A percentile compares a stretch with the other conserved stretches of the same genome.
Evolutionary conservation across 2,113 vertebrate species (phyloP).

Genomic region (Galeopterus variegatus): DNA sequence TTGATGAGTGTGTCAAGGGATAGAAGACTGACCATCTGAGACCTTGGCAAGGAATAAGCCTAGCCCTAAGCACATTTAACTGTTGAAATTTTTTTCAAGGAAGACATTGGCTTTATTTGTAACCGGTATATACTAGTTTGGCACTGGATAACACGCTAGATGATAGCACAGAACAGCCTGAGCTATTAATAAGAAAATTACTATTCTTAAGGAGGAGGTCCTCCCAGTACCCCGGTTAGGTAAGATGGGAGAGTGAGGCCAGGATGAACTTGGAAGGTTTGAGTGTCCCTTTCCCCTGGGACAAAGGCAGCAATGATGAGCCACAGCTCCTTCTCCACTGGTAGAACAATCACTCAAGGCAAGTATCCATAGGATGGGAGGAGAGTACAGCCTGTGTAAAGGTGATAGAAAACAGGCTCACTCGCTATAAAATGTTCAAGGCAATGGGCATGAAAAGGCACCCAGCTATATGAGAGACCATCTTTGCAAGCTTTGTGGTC

Average conservation of each 20-base stretch:
- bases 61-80: background rate
- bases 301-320: background rate
- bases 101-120: background rate
- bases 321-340: background rate
- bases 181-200: background rate
- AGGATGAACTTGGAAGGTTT: accelerated
- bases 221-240: background rate
- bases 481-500: background rate
- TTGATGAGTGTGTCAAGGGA: background rate
- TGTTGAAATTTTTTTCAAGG: background rate
- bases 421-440: background rate
- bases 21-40: background rate
- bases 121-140: background rate
- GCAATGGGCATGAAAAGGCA: background rate
- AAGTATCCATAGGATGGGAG: no score
- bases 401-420: background rate
- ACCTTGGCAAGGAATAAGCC: background rate
- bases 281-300: background rate
- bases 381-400: background rate
- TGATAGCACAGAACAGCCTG: background rate
- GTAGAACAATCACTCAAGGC: background rate
- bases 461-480: background rate
- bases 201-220: background rate
- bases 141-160: background rate
- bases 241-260: background rate